These are phyloP conservation scores for Drosophila sucinea DNA, from an alignment of 1,140 invertebrate species.

Conservation along the genomic window DNA sequence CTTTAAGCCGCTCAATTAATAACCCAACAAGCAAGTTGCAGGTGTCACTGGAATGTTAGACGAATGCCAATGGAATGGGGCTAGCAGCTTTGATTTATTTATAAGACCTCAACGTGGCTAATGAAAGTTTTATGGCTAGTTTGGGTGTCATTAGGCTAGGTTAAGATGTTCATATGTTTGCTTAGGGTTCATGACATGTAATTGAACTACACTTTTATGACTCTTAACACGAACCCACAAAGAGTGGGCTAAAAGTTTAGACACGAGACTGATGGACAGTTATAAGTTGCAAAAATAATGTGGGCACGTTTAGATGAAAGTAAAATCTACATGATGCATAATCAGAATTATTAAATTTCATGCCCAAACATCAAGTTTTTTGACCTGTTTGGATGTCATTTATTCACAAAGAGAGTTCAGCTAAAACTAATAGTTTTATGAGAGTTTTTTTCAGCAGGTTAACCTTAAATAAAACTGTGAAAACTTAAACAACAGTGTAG, in stretches of 20 bases:
- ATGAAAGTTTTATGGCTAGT: slow-evolving; percentile 19
- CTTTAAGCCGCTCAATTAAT: slow-evolving; percentile 23
- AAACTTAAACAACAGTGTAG: no score
- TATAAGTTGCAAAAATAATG: neutral
- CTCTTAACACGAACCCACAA: neutral
- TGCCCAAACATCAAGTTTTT: no score
- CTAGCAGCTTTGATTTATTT: slow-evolving; percentile 15
- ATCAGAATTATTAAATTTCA: no score
- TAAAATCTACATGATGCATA: no score
- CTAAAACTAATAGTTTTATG: no score
- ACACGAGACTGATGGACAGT: neutral
- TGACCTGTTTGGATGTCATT: no score
- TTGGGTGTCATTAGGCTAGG: slow-evolving; percentile 18
- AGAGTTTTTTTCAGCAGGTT: no score
- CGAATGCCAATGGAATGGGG: neutral
- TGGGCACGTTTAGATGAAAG: no score
- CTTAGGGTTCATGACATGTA: slow-evolving; percentile 7
- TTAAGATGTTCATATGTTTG: slow-evolving; percentile 13
- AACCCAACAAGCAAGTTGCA: slow-evolving; percentile 8
- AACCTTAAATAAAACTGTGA: no score
- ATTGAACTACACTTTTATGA: slow-evolving; percentile 24
- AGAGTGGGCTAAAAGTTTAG: neutral
- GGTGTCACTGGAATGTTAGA: neutral
- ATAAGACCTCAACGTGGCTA: slow-evolving; percentile 12
- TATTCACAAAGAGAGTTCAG: no score